Percentiles rank a stretch among this genome's conserved stretches.
Conservation (phyloP, 2,888 invertebrate species). For the Odontomyia ornata region DNA sequence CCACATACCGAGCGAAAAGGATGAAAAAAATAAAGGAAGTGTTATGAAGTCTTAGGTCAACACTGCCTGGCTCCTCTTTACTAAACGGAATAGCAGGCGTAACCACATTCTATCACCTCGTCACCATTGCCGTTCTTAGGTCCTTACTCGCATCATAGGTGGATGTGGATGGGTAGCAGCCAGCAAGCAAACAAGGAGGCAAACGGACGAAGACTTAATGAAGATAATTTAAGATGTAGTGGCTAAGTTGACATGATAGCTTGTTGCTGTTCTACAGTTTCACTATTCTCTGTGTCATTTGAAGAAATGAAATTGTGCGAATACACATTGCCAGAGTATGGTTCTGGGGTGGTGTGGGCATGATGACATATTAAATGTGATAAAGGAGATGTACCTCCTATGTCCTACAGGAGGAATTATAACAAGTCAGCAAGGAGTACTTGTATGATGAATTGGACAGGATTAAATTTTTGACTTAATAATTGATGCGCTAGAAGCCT, state of each 20-base stretch:
- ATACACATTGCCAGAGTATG: not conserved
- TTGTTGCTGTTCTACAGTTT: constrained; percentile 8
- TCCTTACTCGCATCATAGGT: not conserved
- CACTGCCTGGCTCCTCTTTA: not conserved
- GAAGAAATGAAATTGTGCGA: constrained; percentile 1
- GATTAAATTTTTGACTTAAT: not conserved
- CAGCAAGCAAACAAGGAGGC: not conserved
- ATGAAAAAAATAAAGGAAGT: not conserved
- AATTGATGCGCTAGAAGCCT: not conserved
- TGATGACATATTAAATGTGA: constrained; percentile 16
- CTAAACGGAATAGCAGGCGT: constrained; percentile 5
- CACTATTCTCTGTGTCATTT: constrained; percentile 7
- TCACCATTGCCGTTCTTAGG: not conserved
- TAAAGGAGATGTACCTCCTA: not conserved
- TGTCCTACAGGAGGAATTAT: constrained; percentile 3
- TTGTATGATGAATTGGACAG: not conserved
- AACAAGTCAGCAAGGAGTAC: constrained; percentile 11
- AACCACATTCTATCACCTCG: constrained; percentile 29
- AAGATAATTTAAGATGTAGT: constrained; percentile 31
- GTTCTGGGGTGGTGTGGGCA: not conserved
- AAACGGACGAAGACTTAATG: constrained; percentile 22
- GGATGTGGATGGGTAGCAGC: too few species aligned
- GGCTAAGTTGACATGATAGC: constrained; percentile 28
- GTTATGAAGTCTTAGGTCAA: constrained; percentile 11
- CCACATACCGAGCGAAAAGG: not conserved